These are phyloP conservation scores for Cloeon dipterum DNA, from an alignment of 2,888 invertebrate species.

Conservation along the genomic window DNA sequence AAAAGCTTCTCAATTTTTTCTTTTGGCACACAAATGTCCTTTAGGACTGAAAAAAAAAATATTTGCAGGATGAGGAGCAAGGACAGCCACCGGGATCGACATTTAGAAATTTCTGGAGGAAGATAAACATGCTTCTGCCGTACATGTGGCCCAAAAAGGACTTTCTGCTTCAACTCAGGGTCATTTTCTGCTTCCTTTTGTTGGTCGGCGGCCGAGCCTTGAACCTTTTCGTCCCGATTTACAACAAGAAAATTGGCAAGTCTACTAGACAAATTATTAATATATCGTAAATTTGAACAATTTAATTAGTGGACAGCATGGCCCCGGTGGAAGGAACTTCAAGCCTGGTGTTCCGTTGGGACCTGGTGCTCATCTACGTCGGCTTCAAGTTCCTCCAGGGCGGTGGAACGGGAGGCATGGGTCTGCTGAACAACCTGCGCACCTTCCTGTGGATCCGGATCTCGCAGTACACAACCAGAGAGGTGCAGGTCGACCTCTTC, in stretches of 20 bases:
- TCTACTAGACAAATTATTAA: conserved; percentile 4
- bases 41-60: too few species aligned
- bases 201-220: conserved; percentile 59
- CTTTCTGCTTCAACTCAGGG: conserved; percentile 48
- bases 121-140: conserved; percentile 57
- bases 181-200: conserved; percentile 55
- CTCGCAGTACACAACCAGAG: conserved; percentile 86
- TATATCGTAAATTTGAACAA: neutral
- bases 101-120: conserved; percentile 55
- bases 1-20: too few species aligned
- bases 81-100: conserved; percentile 29
- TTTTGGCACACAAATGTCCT: too few species aligned
- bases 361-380: conserved; percentile 68
- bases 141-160: conserved; percentile 88
- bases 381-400: conserved; percentile 84
- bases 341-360: conserved; percentile 56
- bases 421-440: conserved; percentile 74
- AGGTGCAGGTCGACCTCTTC: conserved; percentile 70
- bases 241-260: conserved; percentile 76
- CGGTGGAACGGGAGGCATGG: conserved; percentile 81
- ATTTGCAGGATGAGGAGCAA: conserved; percentile 3
- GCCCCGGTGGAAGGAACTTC: conserved; percentile 18
- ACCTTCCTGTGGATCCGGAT: conserved; percentile 88
- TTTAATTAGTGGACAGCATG: conserved; percentile 51
- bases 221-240: conserved; percentile 83